Evolutionary conservation across 2,888 invertebrate genomes (phyloP).

Genomic region (Tetheella fluctuosa): DNA sequence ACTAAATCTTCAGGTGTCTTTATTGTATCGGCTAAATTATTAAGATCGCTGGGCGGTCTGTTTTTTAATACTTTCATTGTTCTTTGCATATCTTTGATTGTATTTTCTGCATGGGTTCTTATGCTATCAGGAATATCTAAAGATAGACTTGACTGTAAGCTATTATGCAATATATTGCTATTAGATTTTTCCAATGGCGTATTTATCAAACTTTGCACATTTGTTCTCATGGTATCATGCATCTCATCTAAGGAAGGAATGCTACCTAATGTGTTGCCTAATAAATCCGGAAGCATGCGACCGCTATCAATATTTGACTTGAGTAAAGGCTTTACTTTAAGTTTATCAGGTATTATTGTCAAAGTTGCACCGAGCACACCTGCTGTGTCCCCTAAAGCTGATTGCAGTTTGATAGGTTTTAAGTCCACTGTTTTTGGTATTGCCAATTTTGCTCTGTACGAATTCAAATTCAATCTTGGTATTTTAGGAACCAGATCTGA

Average conservation of each 20-base stretch:
- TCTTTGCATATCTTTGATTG: slow-evolving; percentile 53
- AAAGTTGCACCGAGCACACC: slow-evolving; percentile 43
- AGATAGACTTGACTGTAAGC: slow-evolving; percentile 20
- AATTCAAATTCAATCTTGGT: slow-evolving; percentile 47
- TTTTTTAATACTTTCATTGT: slow-evolving; percentile 48
- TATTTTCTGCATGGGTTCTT: slow-evolving; percentile 49
- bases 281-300: background rate
- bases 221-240: slow-evolving; percentile 32
- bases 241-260: slow-evolving; percentile 22
- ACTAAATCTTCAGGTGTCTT: slow-evolving; percentile 52
- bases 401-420: slow-evolving; percentile 51
- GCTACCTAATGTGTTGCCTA: background rate
- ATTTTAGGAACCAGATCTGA: slow-evolving; percentile 28
- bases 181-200: slow-evolving; percentile 31
- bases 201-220: slow-evolving; percentile 37
- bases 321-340: slow-evolving; percentile 26
- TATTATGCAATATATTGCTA: slow-evolving; percentile 32
- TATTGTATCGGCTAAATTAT: slow-evolving; percentile 35
- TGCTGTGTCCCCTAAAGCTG: slow-evolving; percentile 41
- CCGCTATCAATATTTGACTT: slow-evolving; percentile 25
- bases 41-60: slow-evolving; percentile 23
- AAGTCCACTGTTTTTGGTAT: slow-evolving; percentile 50
- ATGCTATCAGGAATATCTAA: slow-evolving; percentile 45
- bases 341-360: slow-evolving; percentile 37
- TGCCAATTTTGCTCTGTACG: slow-evolving; percentile 53